These are phyloP conservation scores for Rhinoraja longicauda DNA, from an alignment of 2,797 vertebrate species.

Conservation along the genomic window DNA sequence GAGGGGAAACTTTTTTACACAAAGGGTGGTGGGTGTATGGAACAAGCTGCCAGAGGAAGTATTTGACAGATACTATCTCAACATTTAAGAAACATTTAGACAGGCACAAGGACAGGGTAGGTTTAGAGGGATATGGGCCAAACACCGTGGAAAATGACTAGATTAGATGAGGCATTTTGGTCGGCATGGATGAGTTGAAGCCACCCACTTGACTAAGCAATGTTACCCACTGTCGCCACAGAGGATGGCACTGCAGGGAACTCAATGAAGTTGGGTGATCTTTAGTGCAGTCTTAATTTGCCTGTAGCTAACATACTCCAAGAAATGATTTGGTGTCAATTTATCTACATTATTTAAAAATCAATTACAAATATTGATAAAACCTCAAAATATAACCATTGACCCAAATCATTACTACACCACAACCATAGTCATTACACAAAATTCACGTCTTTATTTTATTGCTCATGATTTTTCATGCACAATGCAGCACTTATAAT, in stretches of 20 bases:
- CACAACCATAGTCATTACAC: neutral
- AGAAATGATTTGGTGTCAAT: neutral
- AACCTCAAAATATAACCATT: neutral
- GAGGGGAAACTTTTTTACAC: too few species aligned
- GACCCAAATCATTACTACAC: neutral
- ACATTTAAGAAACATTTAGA: too few species aligned
- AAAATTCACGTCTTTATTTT: neutral
- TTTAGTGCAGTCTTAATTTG: neutral
- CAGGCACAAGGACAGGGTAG: too few species aligned
- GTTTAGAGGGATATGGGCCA: too few species aligned
- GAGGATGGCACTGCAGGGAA: neutral
- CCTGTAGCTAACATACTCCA: neutral
- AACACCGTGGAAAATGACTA: too few species aligned
- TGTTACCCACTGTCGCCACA: neutral
- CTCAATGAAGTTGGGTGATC: neutral
- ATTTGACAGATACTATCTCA: too few species aligned
- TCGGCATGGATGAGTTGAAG: too few species aligned
- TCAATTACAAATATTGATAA: constrained; percentile 10
- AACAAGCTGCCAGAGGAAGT: too few species aligned
- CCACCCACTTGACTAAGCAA: too few species aligned
- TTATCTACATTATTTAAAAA: neutral
- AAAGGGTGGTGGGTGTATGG: too few species aligned
- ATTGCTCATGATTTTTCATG: neutral
- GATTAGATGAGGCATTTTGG: too few species aligned
- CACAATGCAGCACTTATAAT: too few species aligned